phyloP scores from a whole-genome alignment of 2,888 invertebrate species.

The Brachynemurus nebulosus region DNA sequence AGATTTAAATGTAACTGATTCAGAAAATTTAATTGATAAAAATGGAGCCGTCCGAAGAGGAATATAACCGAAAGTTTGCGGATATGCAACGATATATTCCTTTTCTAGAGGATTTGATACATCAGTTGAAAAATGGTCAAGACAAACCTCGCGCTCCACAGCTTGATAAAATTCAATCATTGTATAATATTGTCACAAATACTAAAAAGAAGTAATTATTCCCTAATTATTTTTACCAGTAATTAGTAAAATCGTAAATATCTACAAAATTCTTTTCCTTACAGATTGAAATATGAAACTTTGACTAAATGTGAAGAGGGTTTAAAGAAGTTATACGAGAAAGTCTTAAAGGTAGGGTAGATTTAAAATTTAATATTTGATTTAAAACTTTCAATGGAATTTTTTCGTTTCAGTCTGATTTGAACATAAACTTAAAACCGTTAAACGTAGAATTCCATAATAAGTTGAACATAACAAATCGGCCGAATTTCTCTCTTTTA shows the following conservation, averaged over 20 bases:
- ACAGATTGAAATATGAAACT: constrained; percentile 53
- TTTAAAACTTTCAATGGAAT: no score
- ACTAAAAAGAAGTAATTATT: constrained; percentile 44
- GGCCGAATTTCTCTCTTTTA: no score
- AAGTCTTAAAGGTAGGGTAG: constrained; percentile 46
- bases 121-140: constrained; percentile 40
- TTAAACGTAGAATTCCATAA: no score
- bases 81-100: constrained; percentile 58
- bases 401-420: no score
- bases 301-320: constrained; percentile 55
- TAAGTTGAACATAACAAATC: no score
- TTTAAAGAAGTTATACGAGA: constrained; percentile 47
- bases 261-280: constrained; percentile 21
- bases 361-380: no score
- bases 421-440: no score
- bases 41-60: no score
- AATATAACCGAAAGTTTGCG: constrained; percentile 42
- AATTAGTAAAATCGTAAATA: constrained; percentile 3
- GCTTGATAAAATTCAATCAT: constrained; percentile 46
- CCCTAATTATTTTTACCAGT: constrained; percentile 4
- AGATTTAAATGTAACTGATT: no score
- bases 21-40: no score
- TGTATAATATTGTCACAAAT: constrained; percentile 45
- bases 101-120: constrained; percentile 57
- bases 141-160: constrained; percentile 40